A percentile compares a stretch with the other conserved stretches of the same genome.
These are phyloP conservation scores for Pachyrhynchus sulphureomaculatus DNA, from an alignment of 1,140 invertebrate genomes.

Conservation along the genomic window DNA sequence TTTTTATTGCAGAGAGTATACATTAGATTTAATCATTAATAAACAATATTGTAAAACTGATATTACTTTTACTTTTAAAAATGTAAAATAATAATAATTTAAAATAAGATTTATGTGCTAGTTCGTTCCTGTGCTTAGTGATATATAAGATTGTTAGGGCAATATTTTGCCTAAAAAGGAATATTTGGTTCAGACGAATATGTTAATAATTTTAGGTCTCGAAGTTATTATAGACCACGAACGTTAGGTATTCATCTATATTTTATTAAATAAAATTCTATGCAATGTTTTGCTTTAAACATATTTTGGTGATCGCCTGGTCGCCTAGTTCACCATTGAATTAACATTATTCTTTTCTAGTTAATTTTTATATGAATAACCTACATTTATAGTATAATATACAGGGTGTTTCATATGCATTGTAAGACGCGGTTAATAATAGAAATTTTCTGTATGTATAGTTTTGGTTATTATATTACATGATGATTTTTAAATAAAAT, in stretches of 20 bases:
- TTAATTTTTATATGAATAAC: slow-evolving; percentile 3
- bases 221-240: slow-evolving; percentile 17
- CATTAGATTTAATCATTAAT: too few relatives aligned
- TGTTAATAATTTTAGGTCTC: slow-evolving; percentile 14
- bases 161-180: slow-evolving; percentile 12
- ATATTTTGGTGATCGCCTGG: slow-evolving; percentile 3
- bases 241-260: slow-evolving; percentile 15
- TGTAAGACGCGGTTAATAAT: slow-evolving; percentile 6
- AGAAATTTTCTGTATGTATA: neutral
- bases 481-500: neutral
- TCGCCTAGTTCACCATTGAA: neutral
- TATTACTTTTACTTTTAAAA: neutral
- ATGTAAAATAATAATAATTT: neutral
- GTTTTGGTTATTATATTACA: neutral
- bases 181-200: slow-evolving; percentile 20
- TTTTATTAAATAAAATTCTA: slow-evolving; percentile 25
- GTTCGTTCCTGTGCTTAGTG: slow-evolving; percentile 21
- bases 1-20: too few relatives aligned
- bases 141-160: slow-evolving; percentile 25
- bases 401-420: slow-evolving; percentile 17
- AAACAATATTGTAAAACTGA: neutral
- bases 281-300: slow-evolving; percentile 12
- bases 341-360: neutral
- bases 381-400: slow-evolving; percentile 16
- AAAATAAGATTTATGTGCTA: neutral